These are phyloP conservation scores for Drosophila azteca DNA, from an alignment of 1,140 invertebrate genomes.

Conservation along the genomic window DNA sequence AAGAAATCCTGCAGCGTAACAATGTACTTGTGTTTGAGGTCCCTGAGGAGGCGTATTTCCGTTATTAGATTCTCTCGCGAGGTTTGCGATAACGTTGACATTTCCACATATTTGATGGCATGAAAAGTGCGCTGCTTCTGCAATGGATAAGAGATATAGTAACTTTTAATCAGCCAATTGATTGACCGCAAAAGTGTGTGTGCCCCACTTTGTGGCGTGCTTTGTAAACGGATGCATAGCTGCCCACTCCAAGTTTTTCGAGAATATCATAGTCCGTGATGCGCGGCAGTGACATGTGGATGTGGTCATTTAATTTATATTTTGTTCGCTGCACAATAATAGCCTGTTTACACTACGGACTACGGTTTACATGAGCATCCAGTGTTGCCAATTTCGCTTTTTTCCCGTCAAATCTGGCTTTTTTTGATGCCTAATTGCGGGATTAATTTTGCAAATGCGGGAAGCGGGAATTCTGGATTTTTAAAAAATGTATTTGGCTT, in stretches of 20 bases:
- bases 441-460: no score
- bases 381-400: no score
- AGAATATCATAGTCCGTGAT: conserved; percentile 88
- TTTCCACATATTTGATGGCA: conserved; percentile 92
- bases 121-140: conserved; percentile 73
- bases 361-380: no score
- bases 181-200: background rate
- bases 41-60: conserved; percentile 93
- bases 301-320: conserved; percentile 34
- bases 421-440: no score
- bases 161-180: background rate
- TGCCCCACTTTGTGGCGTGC: conserved; percentile 90
- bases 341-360: no score
- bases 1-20: conserved; percentile 93
- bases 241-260: conserved; percentile 93
- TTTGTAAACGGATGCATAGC: conserved; percentile 94
- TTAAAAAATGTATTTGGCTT: no score
- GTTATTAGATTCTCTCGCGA: conserved; percentile 92
- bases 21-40: conserved; percentile 92
- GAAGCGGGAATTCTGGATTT: no score
- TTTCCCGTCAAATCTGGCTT: no score
- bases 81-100: conserved; percentile 88
- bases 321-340: background rate
- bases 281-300: conserved; percentile 84
- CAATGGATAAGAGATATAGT: conserved; percentile 19